phyloP scores from a whole-genome alignment of 2,888 invertebrate genomes.

The Drosophila recens region DNA sequence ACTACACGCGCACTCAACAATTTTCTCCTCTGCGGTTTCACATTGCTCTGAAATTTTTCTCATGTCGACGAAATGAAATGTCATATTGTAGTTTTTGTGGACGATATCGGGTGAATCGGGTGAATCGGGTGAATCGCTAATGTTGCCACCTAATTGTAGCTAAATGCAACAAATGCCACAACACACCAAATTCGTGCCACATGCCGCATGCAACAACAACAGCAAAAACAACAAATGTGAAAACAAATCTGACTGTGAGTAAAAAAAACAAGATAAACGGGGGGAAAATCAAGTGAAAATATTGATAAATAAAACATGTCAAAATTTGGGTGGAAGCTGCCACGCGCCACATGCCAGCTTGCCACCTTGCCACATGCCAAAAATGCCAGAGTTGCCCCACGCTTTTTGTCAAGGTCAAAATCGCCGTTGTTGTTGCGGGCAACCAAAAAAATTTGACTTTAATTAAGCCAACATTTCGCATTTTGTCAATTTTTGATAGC shows the following conservation, averaged over 20 bases:
- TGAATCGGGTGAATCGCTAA: conserved; percentile 1
- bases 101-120: conserved; percentile 1
- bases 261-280: background rate
- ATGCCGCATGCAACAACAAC: conserved; percentile 41
- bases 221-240: conserved; percentile 33
- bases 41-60: conserved; percentile 25
- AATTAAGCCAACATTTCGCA: conserved; percentile 44
- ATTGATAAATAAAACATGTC: background rate
- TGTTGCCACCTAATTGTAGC: conserved; percentile 9
- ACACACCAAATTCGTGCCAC: conserved; percentile 2
- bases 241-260: conserved; percentile 6
- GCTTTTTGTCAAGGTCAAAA: conserved; percentile 34
- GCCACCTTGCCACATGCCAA: background rate
- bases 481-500: conserved; percentile 26
- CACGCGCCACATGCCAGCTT: conserved; percentile 2
- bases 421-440: conserved; percentile 4
- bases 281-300: background rate
- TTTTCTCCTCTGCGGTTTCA: conserved; percentile 19
- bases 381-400: background rate
- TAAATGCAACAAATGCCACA: conserved; percentile 41
- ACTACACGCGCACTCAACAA: background rate
- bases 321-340: background rate
- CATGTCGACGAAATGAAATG: conserved; percentile 27
- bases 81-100: conserved; percentile 1
- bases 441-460: conserved; percentile 24